Conservation (phyloP, 2,797 vertebrate species). For the Pampus argenteus region DNA sequence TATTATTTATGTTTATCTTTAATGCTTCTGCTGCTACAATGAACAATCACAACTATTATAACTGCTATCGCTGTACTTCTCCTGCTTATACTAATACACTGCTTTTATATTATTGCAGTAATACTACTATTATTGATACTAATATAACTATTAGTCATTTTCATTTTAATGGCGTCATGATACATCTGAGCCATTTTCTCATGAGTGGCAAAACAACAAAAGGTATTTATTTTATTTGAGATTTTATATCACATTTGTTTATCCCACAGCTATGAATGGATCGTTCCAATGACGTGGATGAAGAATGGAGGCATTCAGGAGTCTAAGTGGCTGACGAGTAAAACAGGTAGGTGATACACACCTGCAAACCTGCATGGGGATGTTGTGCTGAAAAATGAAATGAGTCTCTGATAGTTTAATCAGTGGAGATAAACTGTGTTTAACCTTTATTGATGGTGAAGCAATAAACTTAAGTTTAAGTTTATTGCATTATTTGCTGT, state of each 20-base stretch:
- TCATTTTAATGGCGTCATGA: background rate
- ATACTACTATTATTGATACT: background rate
- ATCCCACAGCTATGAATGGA: conserved; percentile 90
- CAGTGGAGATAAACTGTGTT: too few species aligned
- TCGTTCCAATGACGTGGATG: conserved; percentile 86
- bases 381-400: too few species aligned
- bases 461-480: too few species aligned
- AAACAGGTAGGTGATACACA: conserved; percentile 54
- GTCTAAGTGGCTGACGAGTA: conserved; percentile 71
- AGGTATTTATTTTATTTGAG: too few species aligned
- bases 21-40: background rate
- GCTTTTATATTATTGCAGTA: background rate
- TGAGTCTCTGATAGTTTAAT: too few species aligned
- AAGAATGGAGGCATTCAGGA: accelerated
- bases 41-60: background rate
- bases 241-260: conserved; percentile 6
- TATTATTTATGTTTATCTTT: background rate
- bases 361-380: too few species aligned
- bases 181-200: background rate
- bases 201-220: background rate
- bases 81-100: background rate
- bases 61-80: background rate
- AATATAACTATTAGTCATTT: background rate
- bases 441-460: too few species aligned
- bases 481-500: too few species aligned